phyloP scores from a whole-genome alignment of 2,113 vertebrate species.

The Xiphophorus maculatus region DNA sequence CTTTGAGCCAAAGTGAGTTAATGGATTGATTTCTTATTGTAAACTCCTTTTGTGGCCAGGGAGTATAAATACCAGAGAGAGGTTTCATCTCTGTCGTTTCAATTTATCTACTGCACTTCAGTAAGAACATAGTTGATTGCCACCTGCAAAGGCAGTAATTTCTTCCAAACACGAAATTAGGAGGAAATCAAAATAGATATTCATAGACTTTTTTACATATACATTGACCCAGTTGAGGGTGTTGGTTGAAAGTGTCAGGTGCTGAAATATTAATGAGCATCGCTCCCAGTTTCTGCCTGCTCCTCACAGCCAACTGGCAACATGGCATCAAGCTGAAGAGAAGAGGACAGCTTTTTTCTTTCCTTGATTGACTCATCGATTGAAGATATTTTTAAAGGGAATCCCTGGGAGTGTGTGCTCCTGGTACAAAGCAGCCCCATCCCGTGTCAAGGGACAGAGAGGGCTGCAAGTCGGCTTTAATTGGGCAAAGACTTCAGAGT shows the following conservation, averaged over 20 bases:
- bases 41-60: not conserved
- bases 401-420: slow-evolving; percentile 83
- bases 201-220: slow-evolving; percentile 81
- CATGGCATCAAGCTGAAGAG: slow-evolving; percentile 80
- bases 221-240: slow-evolving; percentile 86
- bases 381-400: slow-evolving; percentile 89
- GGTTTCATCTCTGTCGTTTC: slow-evolving; percentile 9
- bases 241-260: slow-evolving; percentile 84
- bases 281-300: slow-evolving; percentile 82
- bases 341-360: slow-evolving; percentile 78
- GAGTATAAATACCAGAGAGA: not conserved
- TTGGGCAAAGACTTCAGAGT: slow-evolving; percentile 84
- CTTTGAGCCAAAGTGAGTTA: not conserved
- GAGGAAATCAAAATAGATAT: slow-evolving; percentile 77
- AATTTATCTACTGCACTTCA: slow-evolving; percentile 53
- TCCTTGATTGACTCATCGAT: slow-evolving; percentile 87
- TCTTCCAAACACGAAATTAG: slow-evolving; percentile 72
- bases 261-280: slow-evolving; percentile 85
- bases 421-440: slow-evolving; percentile 80
- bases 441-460: slow-evolving; percentile 77
- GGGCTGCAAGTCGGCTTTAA: slow-evolving; percentile 79
- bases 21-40: slow-evolving; percentile 9
- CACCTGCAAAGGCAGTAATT: slow-evolving; percentile 71
- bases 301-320: slow-evolving; percentile 84
- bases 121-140: slow-evolving; percentile 55